A percentile compares a stretch with the other conserved stretches of the same genome.
Evolutionary conservation across 2,888 invertebrate species (phyloP).

Genomic region (Punctoribates punctum): DNA sequence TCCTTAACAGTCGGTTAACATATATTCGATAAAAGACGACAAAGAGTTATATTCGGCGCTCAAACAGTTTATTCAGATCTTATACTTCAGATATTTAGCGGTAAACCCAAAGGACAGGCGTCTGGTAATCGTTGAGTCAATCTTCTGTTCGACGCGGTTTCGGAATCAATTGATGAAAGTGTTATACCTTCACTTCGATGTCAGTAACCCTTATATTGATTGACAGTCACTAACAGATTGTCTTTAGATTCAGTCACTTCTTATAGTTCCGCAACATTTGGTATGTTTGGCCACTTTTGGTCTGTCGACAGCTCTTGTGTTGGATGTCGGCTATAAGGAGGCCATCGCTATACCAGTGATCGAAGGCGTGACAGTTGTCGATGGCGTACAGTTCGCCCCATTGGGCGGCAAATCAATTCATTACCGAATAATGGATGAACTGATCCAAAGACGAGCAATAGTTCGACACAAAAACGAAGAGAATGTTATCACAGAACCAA

Average conservation of each 20-base stretch:
- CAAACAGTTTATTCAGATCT: constrained; percentile 77
- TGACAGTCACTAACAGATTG: constrained; percentile 45
- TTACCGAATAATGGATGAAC: constrained; percentile 50
- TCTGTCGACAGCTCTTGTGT: constrained; percentile 71
- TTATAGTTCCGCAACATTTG: constrained; percentile 80
- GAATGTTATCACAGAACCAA: constrained; percentile 17
- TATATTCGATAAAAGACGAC: constrained; percentile 50
- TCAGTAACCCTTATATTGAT: constrained; percentile 55
- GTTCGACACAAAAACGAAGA: constrained; percentile 10
- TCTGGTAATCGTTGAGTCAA: constrained; percentile 84
- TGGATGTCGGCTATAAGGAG: constrained; percentile 83
- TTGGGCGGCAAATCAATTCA: constrained; percentile 65
- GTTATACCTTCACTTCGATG: constrained; percentile 88
- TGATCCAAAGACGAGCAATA: constrained; percentile 39
- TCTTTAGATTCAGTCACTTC: constrained; percentile 65
- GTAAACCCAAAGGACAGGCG: constrained; percentile 90
- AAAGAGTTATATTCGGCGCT: constrained; percentile 73
- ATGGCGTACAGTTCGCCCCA: constrained; percentile 74
- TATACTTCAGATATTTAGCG: constrained; percentile 77
- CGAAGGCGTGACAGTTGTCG: constrained; percentile 78
- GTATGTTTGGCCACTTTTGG: constrained; percentile 78
- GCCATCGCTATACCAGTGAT: constrained; percentile 75
- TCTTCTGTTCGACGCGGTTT: constrained; percentile 74
- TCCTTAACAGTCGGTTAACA: constrained; percentile 45
- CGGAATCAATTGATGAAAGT: constrained; percentile 84